Evolutionary conservation across 1,140 invertebrate species (phyloP).

Genomic region (Colletes latitarsis): DNA sequence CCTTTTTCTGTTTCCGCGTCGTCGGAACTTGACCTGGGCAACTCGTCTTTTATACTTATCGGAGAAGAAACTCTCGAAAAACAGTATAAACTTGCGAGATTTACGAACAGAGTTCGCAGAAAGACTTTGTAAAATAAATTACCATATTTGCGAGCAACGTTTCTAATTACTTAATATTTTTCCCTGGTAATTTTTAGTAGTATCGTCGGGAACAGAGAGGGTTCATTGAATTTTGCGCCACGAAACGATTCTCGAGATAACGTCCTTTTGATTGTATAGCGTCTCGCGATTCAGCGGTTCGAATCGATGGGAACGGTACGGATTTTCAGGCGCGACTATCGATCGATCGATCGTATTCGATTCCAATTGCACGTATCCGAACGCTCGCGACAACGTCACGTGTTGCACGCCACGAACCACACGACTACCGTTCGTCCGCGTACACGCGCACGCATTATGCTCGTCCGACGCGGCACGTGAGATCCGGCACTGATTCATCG

Average conservation of each 20-base stretch:
- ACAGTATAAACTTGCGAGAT: no score
- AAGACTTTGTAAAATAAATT: no score
- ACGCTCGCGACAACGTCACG: not conserved
- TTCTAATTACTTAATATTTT: no score
- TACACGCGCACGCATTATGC: conserved; percentile 15
- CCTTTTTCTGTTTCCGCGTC: not conserved
- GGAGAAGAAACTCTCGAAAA: no score
- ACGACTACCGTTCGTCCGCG: not conserved
- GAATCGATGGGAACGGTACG: no score
- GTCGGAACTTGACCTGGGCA: not conserved
- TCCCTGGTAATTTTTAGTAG: no score
- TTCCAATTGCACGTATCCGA: not conserved
- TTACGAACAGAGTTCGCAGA: no score
- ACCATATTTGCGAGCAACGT: no score
- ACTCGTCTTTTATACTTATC: not conserved
- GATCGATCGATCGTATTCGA: conserved; percentile 4
- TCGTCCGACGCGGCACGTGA: conserved; percentile 26
- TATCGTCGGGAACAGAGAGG: no score
- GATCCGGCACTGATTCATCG: conserved; percentile 44
- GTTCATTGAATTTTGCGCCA: no score
- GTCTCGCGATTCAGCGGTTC: not conserved
- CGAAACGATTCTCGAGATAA: not conserved
- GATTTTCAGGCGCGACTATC: no score
- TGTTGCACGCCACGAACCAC: not conserved
- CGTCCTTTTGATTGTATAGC: no score